Percentiles rank a stretch among this genome's conserved stretches.
These are phyloP conservation scores for Cryptotis parvus DNA, from an alignment of 2,113 vertebrate species.

Conservation along the genomic window DNA sequence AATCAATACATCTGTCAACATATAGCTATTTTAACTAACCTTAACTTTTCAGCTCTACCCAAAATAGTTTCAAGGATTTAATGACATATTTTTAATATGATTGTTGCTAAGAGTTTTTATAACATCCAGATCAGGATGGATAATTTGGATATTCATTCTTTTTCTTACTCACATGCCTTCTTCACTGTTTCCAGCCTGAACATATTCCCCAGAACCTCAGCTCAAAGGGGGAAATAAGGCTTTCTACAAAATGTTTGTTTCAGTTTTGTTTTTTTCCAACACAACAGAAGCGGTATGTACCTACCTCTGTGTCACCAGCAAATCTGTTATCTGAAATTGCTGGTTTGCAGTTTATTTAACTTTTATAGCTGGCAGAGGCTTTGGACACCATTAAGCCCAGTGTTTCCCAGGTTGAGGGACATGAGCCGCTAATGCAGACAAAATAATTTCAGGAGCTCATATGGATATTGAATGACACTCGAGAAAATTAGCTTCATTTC, in stretches of 20 bases:
- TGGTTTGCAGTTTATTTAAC: background rate
- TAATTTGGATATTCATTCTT: background rate
- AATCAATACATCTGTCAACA: background rate
- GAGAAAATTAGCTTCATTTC: conserved; percentile 48
- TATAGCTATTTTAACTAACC: background rate
- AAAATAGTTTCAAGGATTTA: background rate
- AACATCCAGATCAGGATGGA: conserved; percentile 18
- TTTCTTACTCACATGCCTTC: conserved; percentile 16
- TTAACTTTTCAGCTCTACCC: background rate
- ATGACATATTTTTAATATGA: conserved; percentile 19
- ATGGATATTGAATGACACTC: background rate
- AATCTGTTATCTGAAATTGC: conserved; percentile 24
- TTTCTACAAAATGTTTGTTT: background rate
- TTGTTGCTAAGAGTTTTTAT: conserved; percentile 43
- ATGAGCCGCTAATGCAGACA: background rate
- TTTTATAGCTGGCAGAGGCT: background rate
- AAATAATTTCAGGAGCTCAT: conserved; percentile 30
- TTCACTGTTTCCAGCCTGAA: conserved; percentile 5
- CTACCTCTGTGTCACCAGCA: background rate
- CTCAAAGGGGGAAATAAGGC: background rate
- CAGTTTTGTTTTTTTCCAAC: background rate
- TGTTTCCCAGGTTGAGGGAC: conserved; percentile 8
- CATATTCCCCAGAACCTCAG: conserved; percentile 5
- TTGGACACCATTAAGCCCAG: background rate
- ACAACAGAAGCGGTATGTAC: background rate